Conservation (phyloP, 2,797 vertebrate genomes). For the Rhyacichthys aspro region DNA sequence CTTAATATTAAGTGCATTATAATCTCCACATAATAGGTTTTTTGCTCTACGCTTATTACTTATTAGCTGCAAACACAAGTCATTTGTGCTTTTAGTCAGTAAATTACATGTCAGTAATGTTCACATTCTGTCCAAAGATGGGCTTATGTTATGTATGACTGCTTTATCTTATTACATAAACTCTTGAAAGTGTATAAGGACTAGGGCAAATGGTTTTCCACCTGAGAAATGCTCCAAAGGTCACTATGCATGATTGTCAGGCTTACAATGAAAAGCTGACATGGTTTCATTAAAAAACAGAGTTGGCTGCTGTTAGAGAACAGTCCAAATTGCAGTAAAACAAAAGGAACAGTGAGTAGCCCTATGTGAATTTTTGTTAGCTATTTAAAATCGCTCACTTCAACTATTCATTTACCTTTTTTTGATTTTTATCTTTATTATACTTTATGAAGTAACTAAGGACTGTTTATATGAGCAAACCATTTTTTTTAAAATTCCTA, state of each 20-base stretch:
- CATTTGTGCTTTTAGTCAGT: constrained; percentile 2
- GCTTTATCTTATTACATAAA: constrained; percentile 6
- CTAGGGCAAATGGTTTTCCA: constrained; percentile 8
- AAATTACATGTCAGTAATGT: constrained; percentile 5
- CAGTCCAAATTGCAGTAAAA: not conserved
- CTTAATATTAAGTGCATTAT: too few species aligned
- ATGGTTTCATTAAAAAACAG: constrained; percentile 3
- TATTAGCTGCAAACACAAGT: too few species aligned
- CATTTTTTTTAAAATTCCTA: not conserved
- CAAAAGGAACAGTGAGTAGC: constrained; percentile 3
- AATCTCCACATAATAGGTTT: not conserved
- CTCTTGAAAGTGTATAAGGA: not conserved
- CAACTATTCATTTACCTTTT: not conserved
- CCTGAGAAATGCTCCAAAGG: not conserved
- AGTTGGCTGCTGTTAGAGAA: constrained; percentile 2
- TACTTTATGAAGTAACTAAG: not conserved
- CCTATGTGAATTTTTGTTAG: not conserved
- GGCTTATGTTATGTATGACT: not conserved
- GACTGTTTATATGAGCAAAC: not conserved
- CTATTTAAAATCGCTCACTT: not conserved
- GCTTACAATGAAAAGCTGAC: not conserved
- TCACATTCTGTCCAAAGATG: constrained; percentile 2
- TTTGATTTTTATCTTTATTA: too few species aligned
- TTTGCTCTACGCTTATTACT: too few species aligned
- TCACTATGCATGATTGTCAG: constrained; percentile 15